Evolutionary conservation across 2,797 vertebrate species (phyloP), one percentile per base, ranked within the genome.

Genomic region (Australoheros facetus): DNA sequence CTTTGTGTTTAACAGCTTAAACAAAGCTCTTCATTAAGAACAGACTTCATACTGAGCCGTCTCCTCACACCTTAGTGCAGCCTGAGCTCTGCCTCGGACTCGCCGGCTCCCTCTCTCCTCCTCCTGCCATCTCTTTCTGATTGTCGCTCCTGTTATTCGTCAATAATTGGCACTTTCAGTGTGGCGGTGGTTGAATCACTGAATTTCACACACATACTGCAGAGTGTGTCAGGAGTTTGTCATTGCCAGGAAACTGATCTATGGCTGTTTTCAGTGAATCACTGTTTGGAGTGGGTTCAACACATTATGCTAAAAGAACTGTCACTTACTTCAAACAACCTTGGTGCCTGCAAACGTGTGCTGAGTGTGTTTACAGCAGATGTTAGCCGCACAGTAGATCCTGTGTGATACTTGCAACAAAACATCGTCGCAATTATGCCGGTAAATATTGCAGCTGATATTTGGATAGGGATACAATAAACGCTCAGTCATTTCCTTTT

Each of bases 21-120:
- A 91, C 88, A 93, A 87, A 87, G 82, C 78, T 89, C 79, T 88
- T 93, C 87, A 87, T 93, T 91, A 92, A 82, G 76, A 81, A 19
- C 78, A 78, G 87, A 78, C 88, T 89, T 90, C 92, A 89, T 86
- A 87, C 82, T 37, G 86, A 81, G 87, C 75, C 34, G 78, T 89
- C 89, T 89, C 6, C 87, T 92, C 77, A 80, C 91, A 88, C 90
- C 89, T 92, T 59, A 4, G 70, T 80, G 78, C 80, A 84, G 77
- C 66, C 90, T 57, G 71, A 60, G 80, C 78, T 69, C 30, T 21
- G 62, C 45, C 66, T 79, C 37, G 1, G 62, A 28, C 85, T 77
- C 32, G 0, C 62, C 84, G 53, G 51, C 59, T 73, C 76, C 64
- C 69, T 28, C 62, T 48, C 16, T 19, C 34, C 0, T 84, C 82